Conservation (phyloP, 2,113 vertebrate genomes). For the Chaetorhynchus papuensis region DNA sequence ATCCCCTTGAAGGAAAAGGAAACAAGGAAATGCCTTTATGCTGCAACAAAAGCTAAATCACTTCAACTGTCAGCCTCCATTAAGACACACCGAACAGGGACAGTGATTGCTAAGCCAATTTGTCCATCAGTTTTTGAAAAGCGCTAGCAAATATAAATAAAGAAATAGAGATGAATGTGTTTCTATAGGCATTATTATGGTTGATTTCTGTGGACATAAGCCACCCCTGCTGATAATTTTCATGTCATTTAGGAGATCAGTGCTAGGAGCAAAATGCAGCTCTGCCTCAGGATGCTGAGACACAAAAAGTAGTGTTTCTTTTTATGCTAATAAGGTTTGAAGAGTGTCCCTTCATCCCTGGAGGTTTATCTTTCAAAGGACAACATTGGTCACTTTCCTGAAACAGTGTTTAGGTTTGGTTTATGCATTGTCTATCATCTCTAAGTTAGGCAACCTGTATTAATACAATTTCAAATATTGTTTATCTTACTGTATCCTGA, state of each 20-base stretch:
- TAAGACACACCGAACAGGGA: background rate
- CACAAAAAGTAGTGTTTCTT: background rate
- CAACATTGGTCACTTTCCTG: background rate
- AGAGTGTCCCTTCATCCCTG: background rate
- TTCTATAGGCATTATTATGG: background rate
- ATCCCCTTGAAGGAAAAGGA: slow-evolving; percentile 34
- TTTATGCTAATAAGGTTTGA: background rate
- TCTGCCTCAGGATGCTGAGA: background rate
- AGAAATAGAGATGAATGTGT: background rate
- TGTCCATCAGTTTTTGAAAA: background rate
- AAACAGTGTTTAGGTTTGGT: background rate
- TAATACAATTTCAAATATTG: background rate
- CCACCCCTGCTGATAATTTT: background rate
- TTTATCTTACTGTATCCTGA: background rate
- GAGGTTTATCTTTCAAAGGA: background rate
- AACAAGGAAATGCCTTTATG: background rate
- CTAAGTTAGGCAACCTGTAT: background rate
- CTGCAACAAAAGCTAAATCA: slow-evolving; percentile 20
- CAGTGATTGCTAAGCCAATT: background rate
- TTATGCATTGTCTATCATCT: background rate
- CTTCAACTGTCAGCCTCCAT: slow-evolving; percentile 16
- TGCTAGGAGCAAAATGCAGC: background rate
- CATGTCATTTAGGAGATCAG: background rate
- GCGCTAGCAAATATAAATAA: background rate
- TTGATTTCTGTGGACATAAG: background rate